Evolutionary conservation across 2,113 vertebrate genomes (phyloP).

Genomic region (Eretmochelys imbricata): DNA sequence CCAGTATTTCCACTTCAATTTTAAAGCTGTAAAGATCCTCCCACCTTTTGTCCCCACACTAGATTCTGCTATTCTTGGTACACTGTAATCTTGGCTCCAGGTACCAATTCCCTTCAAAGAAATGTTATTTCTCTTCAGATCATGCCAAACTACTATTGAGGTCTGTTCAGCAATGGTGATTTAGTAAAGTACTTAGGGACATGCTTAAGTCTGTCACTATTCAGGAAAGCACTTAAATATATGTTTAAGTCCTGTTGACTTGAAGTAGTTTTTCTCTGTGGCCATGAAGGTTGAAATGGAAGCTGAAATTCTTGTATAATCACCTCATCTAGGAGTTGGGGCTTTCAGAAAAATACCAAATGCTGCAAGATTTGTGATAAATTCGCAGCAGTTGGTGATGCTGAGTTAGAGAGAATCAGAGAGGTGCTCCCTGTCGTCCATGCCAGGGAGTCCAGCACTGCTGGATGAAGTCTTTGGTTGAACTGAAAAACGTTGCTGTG

Average conservation of each 20-base stretch:
- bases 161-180: too few relatives aligned
- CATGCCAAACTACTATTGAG: too few relatives aligned
- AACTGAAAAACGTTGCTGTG: neutral
- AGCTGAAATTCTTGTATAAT: neutral
- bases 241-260: too few relatives aligned
- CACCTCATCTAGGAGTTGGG: neutral
- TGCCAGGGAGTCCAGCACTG: neutral
- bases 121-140: too few relatives aligned
- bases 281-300: neutral
- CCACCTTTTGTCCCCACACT: neutral
- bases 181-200: too few relatives aligned
- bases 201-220: too few relatives aligned
- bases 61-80: neutral
- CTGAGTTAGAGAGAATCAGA: neutral
- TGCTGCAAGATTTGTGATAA: neutral
- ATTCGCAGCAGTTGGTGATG: neutral
- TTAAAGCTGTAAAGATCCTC: neutral
- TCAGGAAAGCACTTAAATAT: too few relatives aligned
- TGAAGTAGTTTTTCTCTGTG: neutral
- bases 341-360: neutral
- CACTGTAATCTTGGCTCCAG: neutral
- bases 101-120: neutral
- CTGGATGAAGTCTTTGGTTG: neutral
- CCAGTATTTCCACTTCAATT: neutral
- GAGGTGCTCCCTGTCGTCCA: too few relatives aligned